Evolutionary conservation across 1,140 invertebrate species (phyloP).

Genomic region (Nilaparvata lugens): DNA sequence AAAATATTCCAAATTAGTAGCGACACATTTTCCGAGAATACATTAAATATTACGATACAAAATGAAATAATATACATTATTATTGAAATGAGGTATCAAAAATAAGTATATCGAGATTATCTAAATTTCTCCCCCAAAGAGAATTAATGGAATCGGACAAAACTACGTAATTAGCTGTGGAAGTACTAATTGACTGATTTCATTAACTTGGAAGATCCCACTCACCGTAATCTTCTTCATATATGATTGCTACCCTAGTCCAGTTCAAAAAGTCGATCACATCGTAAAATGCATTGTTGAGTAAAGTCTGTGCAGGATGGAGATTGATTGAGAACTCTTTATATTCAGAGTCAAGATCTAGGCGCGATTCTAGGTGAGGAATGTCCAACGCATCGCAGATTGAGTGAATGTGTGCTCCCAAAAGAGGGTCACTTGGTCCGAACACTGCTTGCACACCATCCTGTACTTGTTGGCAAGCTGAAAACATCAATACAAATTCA

Average conservation of each 20-base stretch:
- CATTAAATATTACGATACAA: too few relatives aligned
- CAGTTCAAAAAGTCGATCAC: conserved; percentile 59
- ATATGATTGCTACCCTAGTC: conserved; percentile 60
- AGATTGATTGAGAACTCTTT: conserved; percentile 58
- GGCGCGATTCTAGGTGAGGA: conserved; percentile 55
- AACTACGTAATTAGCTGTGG: too few relatives aligned
- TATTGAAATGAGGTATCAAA: too few relatives aligned
- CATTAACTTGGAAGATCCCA: background rate
- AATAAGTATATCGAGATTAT: too few relatives aligned
- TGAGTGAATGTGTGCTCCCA: conserved; percentile 57
- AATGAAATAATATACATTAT: too few relatives aligned
- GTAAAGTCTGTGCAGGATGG: conserved; percentile 52
- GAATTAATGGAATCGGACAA: too few relatives aligned
- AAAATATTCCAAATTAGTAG: too few relatives aligned
- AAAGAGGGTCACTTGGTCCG: conserved; percentile 49
- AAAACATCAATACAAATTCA: too few relatives aligned
- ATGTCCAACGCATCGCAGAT: conserved; percentile 61
- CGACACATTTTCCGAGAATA: too few relatives aligned
- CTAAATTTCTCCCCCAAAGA: too few relatives aligned
- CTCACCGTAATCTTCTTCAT: conserved; percentile 61
- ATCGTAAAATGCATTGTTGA: conserved; percentile 55
- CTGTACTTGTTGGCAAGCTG: conserved; percentile 55
- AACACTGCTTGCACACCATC: conserved; percentile 54
- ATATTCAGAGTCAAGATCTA: conserved; percentile 42
- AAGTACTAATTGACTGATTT: too few relatives aligned